Evolutionary conservation across 2,888 invertebrate species (phyloP).

Genomic region (Gasteruption jaculator): DNA sequence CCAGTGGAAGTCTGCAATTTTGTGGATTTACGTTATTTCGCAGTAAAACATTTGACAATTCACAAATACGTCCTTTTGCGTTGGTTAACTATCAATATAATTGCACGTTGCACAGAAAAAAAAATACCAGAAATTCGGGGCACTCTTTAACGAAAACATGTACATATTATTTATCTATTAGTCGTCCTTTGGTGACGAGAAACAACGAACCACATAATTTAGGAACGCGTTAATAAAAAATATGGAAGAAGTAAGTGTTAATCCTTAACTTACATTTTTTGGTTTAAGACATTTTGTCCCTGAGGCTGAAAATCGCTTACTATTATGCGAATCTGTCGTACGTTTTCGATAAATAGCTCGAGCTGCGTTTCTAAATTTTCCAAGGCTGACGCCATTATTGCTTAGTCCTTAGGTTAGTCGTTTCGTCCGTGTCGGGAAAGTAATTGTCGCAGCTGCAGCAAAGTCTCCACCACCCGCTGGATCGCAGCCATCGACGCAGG

Average conservation of each 20-base stretch:
- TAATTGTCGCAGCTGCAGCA: not conserved
- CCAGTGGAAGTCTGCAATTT: too few species aligned
- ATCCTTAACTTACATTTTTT: conserved; percentile 96
- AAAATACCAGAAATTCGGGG: too few species aligned
- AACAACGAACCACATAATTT: not conserved
- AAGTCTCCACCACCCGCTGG: not conserved
- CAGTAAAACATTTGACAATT: too few species aligned
- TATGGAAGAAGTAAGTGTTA: conserved; percentile 29
- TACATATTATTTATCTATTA: not conserved
- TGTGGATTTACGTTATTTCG: too few species aligned
- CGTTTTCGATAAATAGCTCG: conserved; percentile 96
- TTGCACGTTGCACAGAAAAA: too few species aligned
- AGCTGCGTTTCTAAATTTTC: conserved; percentile 91
- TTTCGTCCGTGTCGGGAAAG: not conserved
- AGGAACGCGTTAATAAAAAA: conserved; percentile 1
- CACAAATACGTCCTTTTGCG: too few species aligned
- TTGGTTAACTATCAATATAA: too few species aligned
- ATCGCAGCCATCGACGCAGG: not conserved
- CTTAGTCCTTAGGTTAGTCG: too few species aligned
- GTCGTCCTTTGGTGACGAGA: conserved; percentile 1
- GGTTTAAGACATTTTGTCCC: conserved; percentile 94
- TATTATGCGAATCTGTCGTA: conserved; percentile 96
- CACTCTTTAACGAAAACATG: too few species aligned
- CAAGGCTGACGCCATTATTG: conserved; percentile 73
- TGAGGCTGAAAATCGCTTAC: conserved; percentile 98